A percentile compares a stretch with the other conserved stretches of the same genome.
Conservation (phyloP, 2,797 vertebrate genomes). For the Antennarius maculatus region DNA sequence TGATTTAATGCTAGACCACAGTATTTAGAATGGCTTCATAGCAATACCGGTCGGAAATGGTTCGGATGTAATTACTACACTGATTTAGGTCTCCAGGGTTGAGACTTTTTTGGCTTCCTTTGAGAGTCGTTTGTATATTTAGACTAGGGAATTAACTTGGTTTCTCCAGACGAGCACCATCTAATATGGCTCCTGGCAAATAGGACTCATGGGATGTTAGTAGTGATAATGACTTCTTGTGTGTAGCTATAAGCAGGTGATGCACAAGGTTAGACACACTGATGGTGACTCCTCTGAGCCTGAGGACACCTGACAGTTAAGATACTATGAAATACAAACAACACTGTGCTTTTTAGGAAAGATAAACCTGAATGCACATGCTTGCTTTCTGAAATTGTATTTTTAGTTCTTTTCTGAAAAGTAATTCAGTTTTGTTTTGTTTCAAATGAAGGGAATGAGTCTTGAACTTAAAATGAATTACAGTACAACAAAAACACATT, state of each 20-base stretch:
- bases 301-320: conserved; percentile 1
- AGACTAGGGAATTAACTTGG: conserved; percentile 67
- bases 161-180: conserved; percentile 14
- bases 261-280: conserved; percentile 1
- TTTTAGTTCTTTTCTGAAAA: neutral
- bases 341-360: neutral
- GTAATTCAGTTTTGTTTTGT: neutral
- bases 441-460: neutral
- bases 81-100: conserved; percentile 49
- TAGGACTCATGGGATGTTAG: conserved; percentile 55
- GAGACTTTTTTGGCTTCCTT: conserved; percentile 45
- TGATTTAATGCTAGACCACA: neutral
- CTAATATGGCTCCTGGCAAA: conserved; percentile 43
- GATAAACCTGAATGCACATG: neutral
- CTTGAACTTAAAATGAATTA: neutral
- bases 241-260: conserved; percentile 9
- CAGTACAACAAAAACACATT: neutral
- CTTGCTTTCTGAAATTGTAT: neutral
- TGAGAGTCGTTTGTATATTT: conserved; percentile 56
- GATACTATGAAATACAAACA: neutral
- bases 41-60: conserved; percentile 36
- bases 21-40: too few relatives aligned
- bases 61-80: conserved; percentile 58
- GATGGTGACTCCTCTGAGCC: conserved; percentile 1
- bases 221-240: conserved; percentile 36